Evolutionary conservation across 1,140 invertebrate genomes (phyloP), one percentile per base, ranked within the genome.

Genomic region (Drosophila ironensis): DNA sequence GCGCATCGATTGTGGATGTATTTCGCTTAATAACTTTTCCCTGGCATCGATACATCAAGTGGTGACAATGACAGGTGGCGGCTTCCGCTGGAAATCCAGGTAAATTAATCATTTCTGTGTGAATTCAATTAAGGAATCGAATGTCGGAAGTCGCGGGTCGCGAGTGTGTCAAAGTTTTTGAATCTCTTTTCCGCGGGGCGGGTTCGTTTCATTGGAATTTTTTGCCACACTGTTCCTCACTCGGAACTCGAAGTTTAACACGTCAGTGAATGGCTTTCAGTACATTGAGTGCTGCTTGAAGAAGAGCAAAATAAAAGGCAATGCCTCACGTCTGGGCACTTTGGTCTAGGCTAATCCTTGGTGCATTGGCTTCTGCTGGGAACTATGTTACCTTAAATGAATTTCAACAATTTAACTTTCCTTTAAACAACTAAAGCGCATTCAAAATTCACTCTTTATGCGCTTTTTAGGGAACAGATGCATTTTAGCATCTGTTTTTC

Each of bases 31-130:
- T 68, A 57, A 47, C 37, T 41, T 48, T 66, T 38, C 33, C 25
- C 37, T 14, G 20, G 25, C 57, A 64, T 64, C 60, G 57, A 64
- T 64, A 64, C 57, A 73, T 73, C 54, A 73, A 74, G 33, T 37
- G 42, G 59, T 40, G 60, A 64, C 60, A 63, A 42, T 40, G 57
- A 37, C 60, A 64, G 60, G 33, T 64, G 60, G 17, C 41, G 30
- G 25, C 56, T 61, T 56, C 41, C 30, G 14, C 6, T 14, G 16
- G 14, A 53, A 40, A 19, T 59, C 33, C 56, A 30, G 33, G 46
- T 48, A 42, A 50, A 74, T 67, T 67, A 73, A 73, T 73, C 35
- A 73, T 68, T 54, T 72, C 11, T 27, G 24, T 60, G 11, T 42
- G 44, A 63, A 63, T 64, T 63, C 57, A 64, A 64, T 64, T 64